phyloP scores from a whole-genome alignment of 2,113 vertebrate species.

The Oriolus oriolus region DNA sequence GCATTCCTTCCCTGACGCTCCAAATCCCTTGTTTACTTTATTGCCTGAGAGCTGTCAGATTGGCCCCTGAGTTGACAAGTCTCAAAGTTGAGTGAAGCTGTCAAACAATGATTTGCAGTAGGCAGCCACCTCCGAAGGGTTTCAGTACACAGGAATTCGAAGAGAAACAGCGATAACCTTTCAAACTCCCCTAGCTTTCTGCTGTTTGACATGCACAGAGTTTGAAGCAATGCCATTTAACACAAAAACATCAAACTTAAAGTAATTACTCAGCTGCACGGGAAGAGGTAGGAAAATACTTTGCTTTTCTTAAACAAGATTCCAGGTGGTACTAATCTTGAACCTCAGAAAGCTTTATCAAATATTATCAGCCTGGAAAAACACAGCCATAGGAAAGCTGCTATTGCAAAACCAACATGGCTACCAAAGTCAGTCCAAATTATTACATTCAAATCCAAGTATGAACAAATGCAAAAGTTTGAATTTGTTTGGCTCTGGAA shows the following conservation, averaged over 20 bases:
- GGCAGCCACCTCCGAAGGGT: constrained; percentile 59
- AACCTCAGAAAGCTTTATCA: constrained; percentile 20
- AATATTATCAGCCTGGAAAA: constrained; percentile 17
- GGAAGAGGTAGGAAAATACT: constrained; percentile 41
- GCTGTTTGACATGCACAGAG: constrained; percentile 36
- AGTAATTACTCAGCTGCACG: constrained; percentile 40
- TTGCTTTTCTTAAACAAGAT: background rate
- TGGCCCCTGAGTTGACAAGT: constrained; percentile 39
- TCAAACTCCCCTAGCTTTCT: constrained; percentile 57
- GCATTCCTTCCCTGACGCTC: constrained; percentile 66
- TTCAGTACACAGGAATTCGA: constrained; percentile 60
- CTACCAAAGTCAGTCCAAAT: background rate
- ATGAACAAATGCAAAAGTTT: background rate
- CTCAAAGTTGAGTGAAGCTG: constrained; percentile 72
- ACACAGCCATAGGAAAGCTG: background rate
- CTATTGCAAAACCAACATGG: background rate
- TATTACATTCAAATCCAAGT: background rate
- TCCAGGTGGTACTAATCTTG: constrained; percentile 30
- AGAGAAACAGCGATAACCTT: constrained; percentile 71
- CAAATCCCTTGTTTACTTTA: constrained; percentile 77
- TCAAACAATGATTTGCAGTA: constrained; percentile 71
- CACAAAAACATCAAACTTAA: constrained; percentile 20
- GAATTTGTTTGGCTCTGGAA: background rate
- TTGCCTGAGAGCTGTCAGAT: constrained; percentile 69
- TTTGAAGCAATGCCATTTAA: constrained; percentile 62